phyloP scores from a whole-genome alignment of 2,113 vertebrate species.

The Archilochus colubris region DNA sequence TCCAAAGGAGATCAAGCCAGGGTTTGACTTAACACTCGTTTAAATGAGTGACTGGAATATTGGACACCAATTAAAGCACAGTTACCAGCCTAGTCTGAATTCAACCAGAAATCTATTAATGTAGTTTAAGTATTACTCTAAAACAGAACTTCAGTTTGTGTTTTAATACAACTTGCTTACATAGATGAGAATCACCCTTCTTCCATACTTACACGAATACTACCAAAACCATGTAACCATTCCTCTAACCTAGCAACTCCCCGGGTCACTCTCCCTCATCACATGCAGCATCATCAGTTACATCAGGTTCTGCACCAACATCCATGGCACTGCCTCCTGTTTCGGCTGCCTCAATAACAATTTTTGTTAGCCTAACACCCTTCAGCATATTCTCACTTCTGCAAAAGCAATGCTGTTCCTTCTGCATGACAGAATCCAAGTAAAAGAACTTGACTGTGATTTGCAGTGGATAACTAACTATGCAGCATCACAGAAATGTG shows the following conservation, averaged over 20 bases:
- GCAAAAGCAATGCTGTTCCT: background rate
- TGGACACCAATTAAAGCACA: background rate
- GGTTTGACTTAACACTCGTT: conserved; percentile 4
- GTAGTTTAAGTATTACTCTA: background rate
- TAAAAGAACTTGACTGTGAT: background rate
- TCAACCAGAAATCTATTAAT: background rate
- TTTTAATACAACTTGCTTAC: background rate
- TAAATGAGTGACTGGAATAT: background rate
- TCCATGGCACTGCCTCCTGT: background rate
- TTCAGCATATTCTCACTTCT: background rate
- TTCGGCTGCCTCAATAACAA: background rate
- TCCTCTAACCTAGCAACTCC: background rate
- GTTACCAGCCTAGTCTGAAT: background rate
- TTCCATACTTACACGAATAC: background rate
- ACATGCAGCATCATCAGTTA: background rate
- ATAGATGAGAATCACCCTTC: background rate
- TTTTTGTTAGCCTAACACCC: background rate
- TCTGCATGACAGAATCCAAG: background rate
- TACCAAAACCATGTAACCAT: background rate
- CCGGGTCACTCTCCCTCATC: background rate
- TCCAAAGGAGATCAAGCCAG: background rate
- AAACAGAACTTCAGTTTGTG: background rate
- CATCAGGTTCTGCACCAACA: background rate
- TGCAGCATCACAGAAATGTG: background rate
- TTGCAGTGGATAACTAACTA: background rate